phyloP scores from a whole-genome alignment of 2,797 vertebrate species.

The Schizopygopsis pylzovi region DNA sequence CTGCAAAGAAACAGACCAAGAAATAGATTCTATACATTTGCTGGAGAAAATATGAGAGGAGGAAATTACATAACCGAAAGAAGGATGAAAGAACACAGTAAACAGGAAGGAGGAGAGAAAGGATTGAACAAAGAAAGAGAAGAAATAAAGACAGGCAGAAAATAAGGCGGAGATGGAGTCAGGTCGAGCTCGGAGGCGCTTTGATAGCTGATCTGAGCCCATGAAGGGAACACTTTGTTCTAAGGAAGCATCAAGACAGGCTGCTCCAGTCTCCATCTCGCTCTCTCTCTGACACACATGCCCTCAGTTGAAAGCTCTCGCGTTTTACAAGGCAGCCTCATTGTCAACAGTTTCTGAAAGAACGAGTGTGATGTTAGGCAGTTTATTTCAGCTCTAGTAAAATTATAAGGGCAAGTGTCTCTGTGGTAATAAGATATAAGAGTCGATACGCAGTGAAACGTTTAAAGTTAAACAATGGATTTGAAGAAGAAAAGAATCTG shows the following conservation, averaged over 20 bases:
- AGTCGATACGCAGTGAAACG: neutral
- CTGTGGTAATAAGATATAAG: constrained; percentile 18
- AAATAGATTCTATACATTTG: neutral
- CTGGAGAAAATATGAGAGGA: neutral
- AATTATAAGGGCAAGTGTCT: constrained; percentile 22
- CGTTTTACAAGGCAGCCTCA: constrained; percentile 30
- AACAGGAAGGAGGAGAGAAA: neutral
- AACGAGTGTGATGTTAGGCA: constrained; percentile 37
- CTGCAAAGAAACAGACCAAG: constrained; percentile 67
- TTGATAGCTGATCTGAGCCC: constrained; percentile 52
- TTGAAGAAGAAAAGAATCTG: constrained; percentile 7
- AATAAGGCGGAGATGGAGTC: constrained; percentile 46
- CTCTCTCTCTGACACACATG: constrained; percentile 25
- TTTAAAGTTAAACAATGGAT: neutral
- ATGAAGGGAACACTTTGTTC: constrained; percentile 47
- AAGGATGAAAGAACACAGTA: neutral
- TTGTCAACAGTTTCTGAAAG: constrained; percentile 38
- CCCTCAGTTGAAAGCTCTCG: constrained; percentile 30
- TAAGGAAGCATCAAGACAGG: constrained; percentile 43
- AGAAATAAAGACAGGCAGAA: neutral
- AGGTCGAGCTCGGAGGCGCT: constrained; percentile 20
- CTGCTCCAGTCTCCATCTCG: constrained; percentile 21
- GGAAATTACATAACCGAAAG: constrained; percentile 7
- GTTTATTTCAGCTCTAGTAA: constrained; percentile 45
- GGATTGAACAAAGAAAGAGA: neutral